phyloP scores from a whole-genome alignment of 2,888 invertebrate species.

The Dolichopus griseipennis region DNA sequence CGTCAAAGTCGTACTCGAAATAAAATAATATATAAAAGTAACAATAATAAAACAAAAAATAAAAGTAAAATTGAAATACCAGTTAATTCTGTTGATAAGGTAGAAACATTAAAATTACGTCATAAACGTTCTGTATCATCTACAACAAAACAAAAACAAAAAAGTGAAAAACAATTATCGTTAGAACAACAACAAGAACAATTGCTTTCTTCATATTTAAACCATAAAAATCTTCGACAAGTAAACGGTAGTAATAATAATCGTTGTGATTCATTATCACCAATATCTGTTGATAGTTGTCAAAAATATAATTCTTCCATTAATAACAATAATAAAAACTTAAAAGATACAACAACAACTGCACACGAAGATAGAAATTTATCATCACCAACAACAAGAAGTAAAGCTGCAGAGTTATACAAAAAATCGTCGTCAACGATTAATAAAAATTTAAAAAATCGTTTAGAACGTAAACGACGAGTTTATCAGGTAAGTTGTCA shows the following conservation, averaged over 20 bases:
- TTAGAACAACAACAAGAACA: neutral
- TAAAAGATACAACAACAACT: neutral
- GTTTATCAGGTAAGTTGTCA: constrained; percentile 2
- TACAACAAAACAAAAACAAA: neutral
- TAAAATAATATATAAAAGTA: constrained; percentile 10
- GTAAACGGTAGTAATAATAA: neutral
- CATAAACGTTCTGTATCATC: neutral
- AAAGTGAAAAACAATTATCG: neutral
- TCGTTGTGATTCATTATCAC: constrained; percentile 7
- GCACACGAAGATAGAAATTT: neutral
- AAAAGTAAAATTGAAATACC: constrained; percentile 9
- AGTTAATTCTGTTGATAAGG: neutral
- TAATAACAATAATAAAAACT: neutral
- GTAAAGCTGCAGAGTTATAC: neutral
- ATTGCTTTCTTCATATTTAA: neutral
- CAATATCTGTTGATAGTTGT: constrained; percentile 5
- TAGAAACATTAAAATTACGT: neutral
- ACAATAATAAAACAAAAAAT: constrained; percentile 11
- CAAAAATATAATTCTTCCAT: neutral
- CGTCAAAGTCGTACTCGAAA: neutral
- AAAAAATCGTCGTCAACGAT: neutral
- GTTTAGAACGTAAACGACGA: constrained; percentile 10
- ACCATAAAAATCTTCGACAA: constrained; percentile 14
- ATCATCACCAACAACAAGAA: neutral
- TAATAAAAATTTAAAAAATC: neutral